These are phyloP conservation scores for Cydia strobilella DNA, from an alignment of 1,140 invertebrate genomes.

Conservation along the genomic window DNA sequence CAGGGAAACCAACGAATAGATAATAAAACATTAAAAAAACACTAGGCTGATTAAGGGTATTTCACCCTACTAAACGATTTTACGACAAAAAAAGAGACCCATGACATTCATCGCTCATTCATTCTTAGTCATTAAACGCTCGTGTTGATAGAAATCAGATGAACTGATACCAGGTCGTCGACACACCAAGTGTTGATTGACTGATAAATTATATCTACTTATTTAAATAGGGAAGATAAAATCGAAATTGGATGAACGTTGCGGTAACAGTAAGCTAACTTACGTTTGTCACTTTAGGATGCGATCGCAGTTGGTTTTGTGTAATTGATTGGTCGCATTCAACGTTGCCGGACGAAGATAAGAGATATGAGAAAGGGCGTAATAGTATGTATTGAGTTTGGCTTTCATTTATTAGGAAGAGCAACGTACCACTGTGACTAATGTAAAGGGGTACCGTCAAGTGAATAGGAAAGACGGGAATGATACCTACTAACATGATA, in stretches of 20 bases:
- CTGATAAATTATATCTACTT: conserved; percentile 18
- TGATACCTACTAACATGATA: no score
- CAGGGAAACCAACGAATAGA: no score
- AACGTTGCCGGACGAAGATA: not conserved
- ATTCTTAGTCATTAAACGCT: conserved; percentile 30
- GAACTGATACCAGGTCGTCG: conserved; percentile 21
- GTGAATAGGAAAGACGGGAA: no score
- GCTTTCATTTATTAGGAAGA: not conserved
- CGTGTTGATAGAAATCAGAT: conserved; percentile 24
- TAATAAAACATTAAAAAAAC: no score
- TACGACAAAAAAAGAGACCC: not conserved
- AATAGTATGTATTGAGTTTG: no score
- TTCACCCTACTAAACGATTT: conserved; percentile 1
- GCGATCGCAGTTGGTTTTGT: not conserved
- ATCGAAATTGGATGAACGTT: conserved; percentile 14
- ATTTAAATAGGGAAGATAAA: conserved; percentile 31
- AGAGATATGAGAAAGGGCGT: not conserved
- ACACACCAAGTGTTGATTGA: conserved; percentile 14
- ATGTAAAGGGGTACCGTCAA: no score
- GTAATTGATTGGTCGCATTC: not conserved
- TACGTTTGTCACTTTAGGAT: not conserved
- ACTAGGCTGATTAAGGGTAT: no score
- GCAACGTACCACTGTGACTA: not conserved
- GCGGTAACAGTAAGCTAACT: not conserved
- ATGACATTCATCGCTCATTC: not conserved